phyloP scores from a whole-genome alignment of 2,113 vertebrate species.

The Alces alces region DNA sequence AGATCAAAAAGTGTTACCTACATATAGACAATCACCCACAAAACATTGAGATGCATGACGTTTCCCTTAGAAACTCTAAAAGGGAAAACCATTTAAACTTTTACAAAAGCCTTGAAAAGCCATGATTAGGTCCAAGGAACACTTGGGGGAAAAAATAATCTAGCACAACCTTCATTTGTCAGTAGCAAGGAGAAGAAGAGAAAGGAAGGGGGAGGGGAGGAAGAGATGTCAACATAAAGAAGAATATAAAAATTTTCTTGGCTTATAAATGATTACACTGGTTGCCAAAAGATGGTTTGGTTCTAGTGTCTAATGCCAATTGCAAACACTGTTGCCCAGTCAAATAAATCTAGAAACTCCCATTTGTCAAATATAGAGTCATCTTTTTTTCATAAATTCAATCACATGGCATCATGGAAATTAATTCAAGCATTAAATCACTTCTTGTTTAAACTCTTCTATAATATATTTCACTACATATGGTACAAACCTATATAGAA shows the following conservation, averaged over 20 bases:
- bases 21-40: neutral
- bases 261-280: neutral
- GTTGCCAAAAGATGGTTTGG: neutral
- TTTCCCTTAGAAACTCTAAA: neutral
- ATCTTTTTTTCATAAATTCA: neutral
- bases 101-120: slow-evolving; percentile 7
- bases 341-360: slow-evolving; percentile 39
- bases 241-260: neutral
- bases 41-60: neutral
- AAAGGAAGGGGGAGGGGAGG: neutral
- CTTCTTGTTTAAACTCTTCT: neutral
- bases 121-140: neutral
- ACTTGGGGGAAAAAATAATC: neutral
- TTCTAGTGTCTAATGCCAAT: neutral
- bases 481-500: neutral
- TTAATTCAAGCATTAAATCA: neutral
- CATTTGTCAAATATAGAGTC: slow-evolving; percentile 4
- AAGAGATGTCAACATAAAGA: neutral
- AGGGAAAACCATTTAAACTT: neutral
- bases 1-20: neutral
- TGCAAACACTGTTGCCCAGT: neutral
- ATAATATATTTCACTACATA: neutral
- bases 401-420: neutral
- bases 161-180: neutral
- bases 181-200: neutral